These are phyloP conservation scores for Gryllus bimaculatus DNA, from an alignment of 1,140 invertebrate genomes.

Conservation along the genomic window DNA sequence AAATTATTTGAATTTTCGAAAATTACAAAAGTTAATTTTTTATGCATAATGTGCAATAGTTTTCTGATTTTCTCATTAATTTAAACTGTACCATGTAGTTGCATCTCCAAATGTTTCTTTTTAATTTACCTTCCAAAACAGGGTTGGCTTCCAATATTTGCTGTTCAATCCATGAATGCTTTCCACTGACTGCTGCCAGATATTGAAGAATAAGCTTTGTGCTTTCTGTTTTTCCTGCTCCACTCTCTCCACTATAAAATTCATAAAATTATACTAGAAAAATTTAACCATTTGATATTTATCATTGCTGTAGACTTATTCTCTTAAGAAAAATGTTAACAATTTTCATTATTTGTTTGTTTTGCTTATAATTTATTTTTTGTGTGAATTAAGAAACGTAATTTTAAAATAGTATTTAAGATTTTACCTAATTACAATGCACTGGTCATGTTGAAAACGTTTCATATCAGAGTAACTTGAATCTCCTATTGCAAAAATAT, in stretches of 20 bases:
- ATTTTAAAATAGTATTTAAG: not conserved
- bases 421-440: slow-evolving; percentile 75
- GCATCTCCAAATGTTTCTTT: not conserved
- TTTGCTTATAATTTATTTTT: no score
- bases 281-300: no score
- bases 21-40: no score
- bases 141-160: slow-evolving; percentile 91
- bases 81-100: not conserved
- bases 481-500: slow-evolving; percentile 90
- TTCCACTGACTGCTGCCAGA: slow-evolving; percentile 79
- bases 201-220: slow-evolving; percentile 89
- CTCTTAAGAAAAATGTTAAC: no score
- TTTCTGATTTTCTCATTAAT: not conserved
- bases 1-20: no score
- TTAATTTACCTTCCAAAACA: slow-evolving; percentile 63
- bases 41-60: not conserved
- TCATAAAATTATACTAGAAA: not conserved
- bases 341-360: no score
- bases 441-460: slow-evolving; percentile 69
- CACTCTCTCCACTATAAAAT: slow-evolving; percentile 73
- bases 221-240: slow-evolving; percentile 89
- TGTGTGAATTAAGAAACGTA: not conserved
- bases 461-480: slow-evolving; percentile 75
- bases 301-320: no score
- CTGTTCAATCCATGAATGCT: slow-evolving; percentile 91